These are phyloP conservation scores for Gyps fulvus DNA, from an alignment of 2,113 vertebrate species.

Conservation along the genomic window DNA sequence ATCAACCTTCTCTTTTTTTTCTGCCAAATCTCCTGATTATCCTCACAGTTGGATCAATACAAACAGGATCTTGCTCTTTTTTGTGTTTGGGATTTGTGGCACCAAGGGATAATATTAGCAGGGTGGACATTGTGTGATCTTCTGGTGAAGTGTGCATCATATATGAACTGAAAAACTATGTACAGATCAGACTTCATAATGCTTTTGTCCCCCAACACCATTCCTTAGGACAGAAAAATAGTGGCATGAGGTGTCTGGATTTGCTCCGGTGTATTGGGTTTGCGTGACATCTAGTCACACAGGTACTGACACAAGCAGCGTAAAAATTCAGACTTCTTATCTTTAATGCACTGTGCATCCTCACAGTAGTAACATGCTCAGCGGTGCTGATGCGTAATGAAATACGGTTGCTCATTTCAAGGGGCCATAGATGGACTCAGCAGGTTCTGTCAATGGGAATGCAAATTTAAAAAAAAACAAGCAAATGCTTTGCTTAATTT, in stretches of 20 bases:
- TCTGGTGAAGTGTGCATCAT: neutral
- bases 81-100: neutral
- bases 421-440: neutral
- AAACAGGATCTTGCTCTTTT: neutral
- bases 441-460: neutral
- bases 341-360: too few relatives aligned
- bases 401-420: neutral
- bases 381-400: fast-evolving
- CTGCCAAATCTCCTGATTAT: neutral
- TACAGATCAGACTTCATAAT: neutral
- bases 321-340: neutral
- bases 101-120: neutral
- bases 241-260: neutral
- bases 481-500: neutral
- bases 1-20: neutral
- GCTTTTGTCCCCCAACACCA: neutral
- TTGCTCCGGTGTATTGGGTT: neutral
- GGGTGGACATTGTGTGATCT: neutral
- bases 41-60: neutral
- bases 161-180: neutral
- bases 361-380: neutral
- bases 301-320: too few relatives aligned
- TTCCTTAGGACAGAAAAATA: neutral
- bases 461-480: neutral
- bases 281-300: too few relatives aligned